phyloP scores from a whole-genome alignment of 2,113 vertebrate species.

The Malurus melanocephalus region DNA sequence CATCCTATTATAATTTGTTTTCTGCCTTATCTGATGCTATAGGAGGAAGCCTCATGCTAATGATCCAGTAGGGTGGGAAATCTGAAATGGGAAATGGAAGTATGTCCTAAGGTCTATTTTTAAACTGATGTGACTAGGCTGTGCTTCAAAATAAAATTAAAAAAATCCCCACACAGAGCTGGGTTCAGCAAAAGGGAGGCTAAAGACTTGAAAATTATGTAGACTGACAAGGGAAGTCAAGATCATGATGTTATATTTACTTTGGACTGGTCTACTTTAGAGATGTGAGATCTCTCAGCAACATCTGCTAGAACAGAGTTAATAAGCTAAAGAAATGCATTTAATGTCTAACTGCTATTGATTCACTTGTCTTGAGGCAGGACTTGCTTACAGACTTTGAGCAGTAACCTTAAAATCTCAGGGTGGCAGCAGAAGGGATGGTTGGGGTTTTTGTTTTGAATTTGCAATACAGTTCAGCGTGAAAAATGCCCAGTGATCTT shows the following conservation, averaged over 20 bases:
- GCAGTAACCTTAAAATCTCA: not conserved
- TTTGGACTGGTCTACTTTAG: not conserved
- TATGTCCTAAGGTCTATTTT: not conserved
- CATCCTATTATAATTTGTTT: constrained; percentile 36
- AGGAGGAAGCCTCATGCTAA: constrained; percentile 12
- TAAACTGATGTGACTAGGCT: not conserved
- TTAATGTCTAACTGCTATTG: not conserved
- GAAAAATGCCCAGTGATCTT: not conserved
- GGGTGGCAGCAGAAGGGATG: not conserved
- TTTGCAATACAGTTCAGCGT: accelerated
- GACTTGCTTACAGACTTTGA: not conserved
- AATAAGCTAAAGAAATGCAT: not conserved
- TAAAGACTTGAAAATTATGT: not conserved
- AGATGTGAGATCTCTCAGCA: not conserved
- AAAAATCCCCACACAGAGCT: not conserved
- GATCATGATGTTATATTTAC: not conserved
- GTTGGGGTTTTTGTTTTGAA: not conserved
- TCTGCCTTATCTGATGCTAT: not conserved
- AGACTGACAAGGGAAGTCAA: not conserved
- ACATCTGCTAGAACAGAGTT: not conserved
- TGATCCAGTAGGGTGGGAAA: constrained; percentile 7
- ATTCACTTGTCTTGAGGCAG: not conserved
- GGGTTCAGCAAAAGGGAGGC: not conserved
- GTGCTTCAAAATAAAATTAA: not conserved
- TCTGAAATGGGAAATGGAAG: not conserved